Evolutionary conservation across 2,113 vertebrate genomes (phyloP).

Genomic region (Bubo blakistoni): DNA sequence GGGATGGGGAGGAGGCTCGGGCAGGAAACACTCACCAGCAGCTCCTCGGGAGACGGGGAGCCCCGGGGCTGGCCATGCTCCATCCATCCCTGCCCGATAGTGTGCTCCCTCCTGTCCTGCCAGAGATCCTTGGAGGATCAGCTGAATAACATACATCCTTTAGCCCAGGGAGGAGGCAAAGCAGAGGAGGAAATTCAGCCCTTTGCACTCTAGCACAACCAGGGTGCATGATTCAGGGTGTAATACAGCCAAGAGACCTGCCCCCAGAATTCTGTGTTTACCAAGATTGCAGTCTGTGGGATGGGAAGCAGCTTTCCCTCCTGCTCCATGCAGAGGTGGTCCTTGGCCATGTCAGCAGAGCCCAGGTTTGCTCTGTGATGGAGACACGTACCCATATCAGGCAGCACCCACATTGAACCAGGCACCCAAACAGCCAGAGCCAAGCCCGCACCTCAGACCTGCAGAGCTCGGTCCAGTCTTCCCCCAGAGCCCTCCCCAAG

Average conservation of each 20-base stretch:
- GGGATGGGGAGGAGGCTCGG: not conserved
- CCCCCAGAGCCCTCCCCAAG: not conserved
- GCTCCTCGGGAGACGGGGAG: not conserved
- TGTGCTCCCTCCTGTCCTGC: not conserved
- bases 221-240: accelerated
- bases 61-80: not conserved
- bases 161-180: not conserved
- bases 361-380: not conserved
- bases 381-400: accelerated
- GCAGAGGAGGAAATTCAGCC: not conserved
- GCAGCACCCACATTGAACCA: not conserved
- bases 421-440: not conserved
- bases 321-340: not conserved
- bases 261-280: accelerated
- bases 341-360: not conserved
- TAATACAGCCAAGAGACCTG: not conserved
- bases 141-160: not conserved
- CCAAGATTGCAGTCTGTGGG: not conserved
- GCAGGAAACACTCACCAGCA: not conserved
- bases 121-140: not conserved
- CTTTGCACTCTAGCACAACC: not conserved
- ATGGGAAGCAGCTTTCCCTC: not conserved
- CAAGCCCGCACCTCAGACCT: not conserved
- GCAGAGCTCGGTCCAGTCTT: accelerated
- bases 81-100: not conserved